Evolutionary conservation across 2,888 invertebrate species (phyloP).

Genomic region (Catocala nupta): DNA sequence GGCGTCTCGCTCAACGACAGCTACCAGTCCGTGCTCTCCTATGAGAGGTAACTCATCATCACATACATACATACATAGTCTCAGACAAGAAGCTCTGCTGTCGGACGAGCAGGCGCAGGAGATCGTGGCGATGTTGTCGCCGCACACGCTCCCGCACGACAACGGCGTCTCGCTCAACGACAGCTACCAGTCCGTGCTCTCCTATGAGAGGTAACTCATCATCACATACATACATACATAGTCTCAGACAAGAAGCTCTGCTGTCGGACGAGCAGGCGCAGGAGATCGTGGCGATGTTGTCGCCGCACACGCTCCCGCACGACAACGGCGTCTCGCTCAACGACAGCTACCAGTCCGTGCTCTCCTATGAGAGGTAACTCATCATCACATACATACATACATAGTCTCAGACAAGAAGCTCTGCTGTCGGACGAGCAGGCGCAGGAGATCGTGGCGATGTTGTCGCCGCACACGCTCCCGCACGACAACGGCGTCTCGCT

Average conservation of each 20-base stretch:
- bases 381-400: background rate
- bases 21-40: slow-evolving; percentile 87
- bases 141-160: slow-evolving; percentile 83
- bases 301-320: slow-evolving; percentile 86
- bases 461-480: slow-evolving; percentile 88
- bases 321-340: slow-evolving; percentile 86
- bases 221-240: background rate
- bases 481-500: slow-evolving; percentile 85
- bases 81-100: slow-evolving; percentile 93
- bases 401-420: slow-evolving; percentile 93
- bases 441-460: slow-evolving; percentile 94
- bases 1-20: slow-evolving; percentile 87
- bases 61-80: background rate
- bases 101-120: slow-evolving; percentile 97
- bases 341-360: slow-evolving; percentile 87
- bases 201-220: slow-evolving; percentile 78
- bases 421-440: slow-evolving; percentile 96
- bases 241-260: slow-evolving; percentile 93
- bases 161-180: slow-evolving; percentile 86
- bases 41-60: slow-evolving; percentile 74
- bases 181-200: slow-evolving; percentile 87
- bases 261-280: slow-evolving; percentile 96
- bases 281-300: slow-evolving; percentile 94
- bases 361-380: slow-evolving; percentile 83
- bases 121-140: slow-evolving; percentile 93